Conservation (phyloP, 2,888 invertebrate species). For the Scaptomyza flava region DNA sequence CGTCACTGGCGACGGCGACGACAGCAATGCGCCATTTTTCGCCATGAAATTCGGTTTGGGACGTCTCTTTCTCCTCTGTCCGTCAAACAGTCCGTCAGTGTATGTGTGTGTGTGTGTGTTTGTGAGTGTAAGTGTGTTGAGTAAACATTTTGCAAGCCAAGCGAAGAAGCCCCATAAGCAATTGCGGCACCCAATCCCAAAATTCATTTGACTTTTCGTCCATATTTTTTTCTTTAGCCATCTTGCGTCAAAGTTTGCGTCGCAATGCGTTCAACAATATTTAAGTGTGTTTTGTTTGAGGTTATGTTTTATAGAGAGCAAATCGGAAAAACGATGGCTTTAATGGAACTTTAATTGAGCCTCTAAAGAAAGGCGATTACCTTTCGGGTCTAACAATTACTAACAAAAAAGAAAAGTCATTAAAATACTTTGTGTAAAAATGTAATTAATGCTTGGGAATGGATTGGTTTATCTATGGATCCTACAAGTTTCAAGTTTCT, state of each 20-base stretch:
- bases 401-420: slow-evolving; percentile 3
- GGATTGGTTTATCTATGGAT: too few relatives aligned
- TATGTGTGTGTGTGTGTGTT: background rate
- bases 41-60: slow-evolving; percentile 69
- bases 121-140: slow-evolving; percentile 50
- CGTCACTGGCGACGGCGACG: slow-evolving; percentile 59
- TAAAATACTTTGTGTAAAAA: slow-evolving; percentile 1
- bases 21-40: slow-evolving; percentile 83
- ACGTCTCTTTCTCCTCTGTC: slow-evolving; percentile 47
- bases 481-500: too few relatives aligned
- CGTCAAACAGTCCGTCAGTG: slow-evolving; percentile 17
- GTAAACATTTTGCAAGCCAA: slow-evolving; percentile 60
- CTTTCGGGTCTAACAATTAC: too few relatives aligned
- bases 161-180: slow-evolving; percentile 69
- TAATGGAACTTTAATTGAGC: slow-evolving; percentile 37
- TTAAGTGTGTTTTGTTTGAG: too few relatives aligned
- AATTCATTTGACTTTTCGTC: slow-evolving; percentile 2
- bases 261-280: slow-evolving; percentile 46
- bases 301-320: too few relatives aligned
- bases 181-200: slow-evolving; percentile 7
- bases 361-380: slow-evolving; percentile 31
- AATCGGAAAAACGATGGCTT: slow-evolving; percentile 17
- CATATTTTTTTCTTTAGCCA: background rate
- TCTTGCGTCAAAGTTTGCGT: slow-evolving; percentile 39
- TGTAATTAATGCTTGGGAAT: too few relatives aligned